These are phyloP conservation scores for Procavia capensis DNA, from an alignment of 2,113 vertebrate species.

Conservation along the genomic window DNA sequence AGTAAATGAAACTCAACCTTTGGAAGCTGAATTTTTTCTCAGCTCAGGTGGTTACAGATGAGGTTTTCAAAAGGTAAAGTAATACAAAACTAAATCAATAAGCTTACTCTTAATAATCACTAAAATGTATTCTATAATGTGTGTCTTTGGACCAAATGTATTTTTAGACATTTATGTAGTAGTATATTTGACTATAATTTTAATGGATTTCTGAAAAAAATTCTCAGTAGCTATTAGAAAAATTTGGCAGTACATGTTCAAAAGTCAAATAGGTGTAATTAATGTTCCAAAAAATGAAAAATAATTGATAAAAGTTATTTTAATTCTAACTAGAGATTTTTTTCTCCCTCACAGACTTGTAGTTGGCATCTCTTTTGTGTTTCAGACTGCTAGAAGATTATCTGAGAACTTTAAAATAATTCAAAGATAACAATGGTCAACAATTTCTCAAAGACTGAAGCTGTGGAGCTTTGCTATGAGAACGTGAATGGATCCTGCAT, in stretches of 20 bases:
- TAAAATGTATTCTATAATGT: background rate
- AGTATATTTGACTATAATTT: background rate
- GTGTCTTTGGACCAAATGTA: background rate
- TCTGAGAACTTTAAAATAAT: background rate
- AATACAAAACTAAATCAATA: background rate
- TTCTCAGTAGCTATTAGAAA: background rate
- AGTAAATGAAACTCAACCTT: conserved; percentile 45
- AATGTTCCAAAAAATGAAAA: background rate
- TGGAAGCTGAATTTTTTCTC: background rate
- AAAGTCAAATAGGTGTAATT: background rate
- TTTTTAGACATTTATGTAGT: background rate
- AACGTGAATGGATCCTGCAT: conserved; percentile 61
- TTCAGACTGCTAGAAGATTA: background rate
- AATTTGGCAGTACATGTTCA: background rate
- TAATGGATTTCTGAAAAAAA: background rate
- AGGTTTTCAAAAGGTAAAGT: conserved; percentile 35
- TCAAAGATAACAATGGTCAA: conserved; percentile 5
- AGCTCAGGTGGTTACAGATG: background rate
- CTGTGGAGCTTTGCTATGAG: conserved; percentile 59
- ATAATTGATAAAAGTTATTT: background rate
- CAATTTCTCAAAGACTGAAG: background rate
- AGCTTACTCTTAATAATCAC: background rate
- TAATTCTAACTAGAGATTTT: background rate
- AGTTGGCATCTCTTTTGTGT: background rate
- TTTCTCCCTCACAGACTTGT: background rate